These are phyloP conservation scores for Heliconius hortense DNA, from an alignment of 2,888 invertebrate species.

Conservation along the genomic window DNA sequence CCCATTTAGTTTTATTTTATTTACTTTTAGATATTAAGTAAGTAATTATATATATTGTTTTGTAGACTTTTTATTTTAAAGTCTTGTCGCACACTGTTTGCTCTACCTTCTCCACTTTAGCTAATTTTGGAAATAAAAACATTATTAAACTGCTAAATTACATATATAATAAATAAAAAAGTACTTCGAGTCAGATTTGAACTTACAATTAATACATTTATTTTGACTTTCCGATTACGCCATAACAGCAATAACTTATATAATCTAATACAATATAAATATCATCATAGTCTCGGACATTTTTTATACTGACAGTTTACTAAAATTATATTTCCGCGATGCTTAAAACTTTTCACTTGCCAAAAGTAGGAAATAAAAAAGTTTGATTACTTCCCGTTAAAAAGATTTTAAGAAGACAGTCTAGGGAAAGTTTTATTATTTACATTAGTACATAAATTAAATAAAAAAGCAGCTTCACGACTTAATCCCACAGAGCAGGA, in stretches of 20 bases:
- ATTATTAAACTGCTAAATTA: too few relatives aligned
- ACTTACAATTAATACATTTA: too few relatives aligned
- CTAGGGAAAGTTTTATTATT: background rate
- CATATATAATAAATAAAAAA: too few relatives aligned
- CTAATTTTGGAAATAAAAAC: too few relatives aligned
- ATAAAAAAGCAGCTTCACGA: background rate
- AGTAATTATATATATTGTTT: background rate
- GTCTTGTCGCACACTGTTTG: too few relatives aligned
- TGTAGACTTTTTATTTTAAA: background rate
- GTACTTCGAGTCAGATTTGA: too few relatives aligned
- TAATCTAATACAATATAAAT: background rate
- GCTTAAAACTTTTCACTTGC: conserved; percentile 18
- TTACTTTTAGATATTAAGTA: background rate
- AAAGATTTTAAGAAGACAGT: conserved; percentile 7
- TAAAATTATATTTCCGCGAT: conserved; percentile 25
- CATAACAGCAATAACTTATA: too few relatives aligned
- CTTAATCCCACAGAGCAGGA: too few relatives aligned
- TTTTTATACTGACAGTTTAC: conserved; percentile 19
- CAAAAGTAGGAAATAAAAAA: conserved; percentile 22
- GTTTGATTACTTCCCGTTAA: conserved; percentile 16
- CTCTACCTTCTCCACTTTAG: too few relatives aligned
- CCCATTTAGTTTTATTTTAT: background rate
- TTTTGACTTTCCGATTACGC: too few relatives aligned
- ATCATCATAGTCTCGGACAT: conserved; percentile 12
- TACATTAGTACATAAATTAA: background rate